Conservation (phyloP, 2,113 vertebrate genomes). For the Platysteira castanea region DNA sequence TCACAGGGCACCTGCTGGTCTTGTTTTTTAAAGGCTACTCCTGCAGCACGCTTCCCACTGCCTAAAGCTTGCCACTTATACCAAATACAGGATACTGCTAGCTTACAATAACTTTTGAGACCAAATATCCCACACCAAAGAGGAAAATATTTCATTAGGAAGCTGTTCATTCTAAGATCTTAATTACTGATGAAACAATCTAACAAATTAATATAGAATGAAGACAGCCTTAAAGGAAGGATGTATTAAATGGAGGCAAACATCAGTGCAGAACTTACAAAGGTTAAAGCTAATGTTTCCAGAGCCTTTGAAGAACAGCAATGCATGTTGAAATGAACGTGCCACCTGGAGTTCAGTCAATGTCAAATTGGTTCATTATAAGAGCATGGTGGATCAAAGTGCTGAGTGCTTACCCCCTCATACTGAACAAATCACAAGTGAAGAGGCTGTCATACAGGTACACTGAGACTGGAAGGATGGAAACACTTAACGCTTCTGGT, state of each 20-base stretch:
- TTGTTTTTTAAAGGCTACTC: not conserved
- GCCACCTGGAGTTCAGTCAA: not conserved
- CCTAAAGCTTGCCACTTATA: not conserved
- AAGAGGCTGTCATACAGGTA: not conserved
- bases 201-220: not conserved
- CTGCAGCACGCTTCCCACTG: not conserved
- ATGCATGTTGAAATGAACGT: not conserved
- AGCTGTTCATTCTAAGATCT: not conserved
- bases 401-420: not conserved
- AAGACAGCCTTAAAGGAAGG: not conserved
- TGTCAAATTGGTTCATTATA: not conserved
- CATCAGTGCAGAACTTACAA: not conserved
- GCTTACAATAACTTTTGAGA: not conserved
- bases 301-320: not conserved
- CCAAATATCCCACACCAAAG: not conserved
- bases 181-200: not conserved
- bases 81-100: not conserved
- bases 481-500: not conserved
- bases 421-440: not conserved
- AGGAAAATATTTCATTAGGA: not conserved
- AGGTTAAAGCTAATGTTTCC: not conserved
- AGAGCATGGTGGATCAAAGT: not conserved
- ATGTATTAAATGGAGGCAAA: not conserved
- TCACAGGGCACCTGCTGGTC: not conserved
- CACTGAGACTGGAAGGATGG: not conserved